These are phyloP conservation scores for Bombus ignitus DNA, from an alignment of 1,140 invertebrate species.

Conservation along the genomic window DNA sequence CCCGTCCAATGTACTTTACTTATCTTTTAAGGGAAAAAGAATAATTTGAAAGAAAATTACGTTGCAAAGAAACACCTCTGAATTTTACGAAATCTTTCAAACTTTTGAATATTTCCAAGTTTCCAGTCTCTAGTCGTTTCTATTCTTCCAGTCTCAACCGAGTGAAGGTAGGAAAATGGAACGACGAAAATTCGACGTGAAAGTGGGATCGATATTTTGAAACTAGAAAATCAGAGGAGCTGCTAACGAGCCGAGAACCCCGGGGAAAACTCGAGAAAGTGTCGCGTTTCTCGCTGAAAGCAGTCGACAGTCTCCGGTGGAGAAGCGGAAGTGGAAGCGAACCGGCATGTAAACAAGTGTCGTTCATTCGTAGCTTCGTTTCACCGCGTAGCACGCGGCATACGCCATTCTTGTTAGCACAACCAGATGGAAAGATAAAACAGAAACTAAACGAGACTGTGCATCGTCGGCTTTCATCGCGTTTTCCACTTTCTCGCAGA, in stretches of 20 bases:
- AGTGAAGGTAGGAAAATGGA: neutral
- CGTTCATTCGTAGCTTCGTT: slow-evolving; percentile 25
- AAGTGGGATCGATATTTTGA: neutral
- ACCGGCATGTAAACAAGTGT: slow-evolving; percentile 30
- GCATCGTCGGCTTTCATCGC: neutral
- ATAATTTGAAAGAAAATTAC: neutral
- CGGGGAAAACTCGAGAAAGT: neutral
- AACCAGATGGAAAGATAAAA: slow-evolving; percentile 27
- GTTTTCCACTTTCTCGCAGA: neutral
- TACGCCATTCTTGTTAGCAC: neutral
- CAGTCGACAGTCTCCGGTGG: neutral
- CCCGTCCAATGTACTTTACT: too few relatives aligned
- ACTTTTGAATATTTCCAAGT: too few relatives aligned
- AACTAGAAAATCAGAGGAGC: neutral
- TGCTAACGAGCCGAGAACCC: neutral
- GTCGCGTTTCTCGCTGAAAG: neutral
- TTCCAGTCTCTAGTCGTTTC: too few relatives aligned
- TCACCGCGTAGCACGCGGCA: neutral
- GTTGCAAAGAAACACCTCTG: neutral
- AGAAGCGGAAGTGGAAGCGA: neutral
- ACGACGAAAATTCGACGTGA: neutral
- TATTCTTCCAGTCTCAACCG: neutral
- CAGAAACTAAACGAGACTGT: neutral
- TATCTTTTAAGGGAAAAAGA: neutral
- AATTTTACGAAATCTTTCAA: neutral